Evolutionary conservation across 1,140 invertebrate species (phyloP), one percentile per base, ranked within the genome.

Genomic region (Drosophila parabipectinata): DNA sequence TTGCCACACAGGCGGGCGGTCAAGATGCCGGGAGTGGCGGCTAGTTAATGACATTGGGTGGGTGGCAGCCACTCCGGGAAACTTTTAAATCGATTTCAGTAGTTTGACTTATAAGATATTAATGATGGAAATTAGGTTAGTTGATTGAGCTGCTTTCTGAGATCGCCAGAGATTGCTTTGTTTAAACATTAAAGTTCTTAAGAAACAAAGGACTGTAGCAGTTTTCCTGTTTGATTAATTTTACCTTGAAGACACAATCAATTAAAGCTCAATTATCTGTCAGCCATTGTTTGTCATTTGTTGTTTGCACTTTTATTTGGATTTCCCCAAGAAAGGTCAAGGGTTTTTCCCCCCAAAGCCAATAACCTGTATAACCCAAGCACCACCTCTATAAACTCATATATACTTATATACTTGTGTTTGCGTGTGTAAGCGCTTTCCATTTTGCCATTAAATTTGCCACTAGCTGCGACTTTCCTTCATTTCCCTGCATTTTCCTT

Each of bases 361-460:
- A 76, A 72, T 60, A 69, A 80, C 48, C 72, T 39, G 12, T n/a
- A 3, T 41, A 26, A 54, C 39, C 39, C 39, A 41, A 44, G 15
- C 1, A 5, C 39, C 10, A 4, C 50, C 32, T 37, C 2, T 58
- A 24, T 45, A 55, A 45, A 32, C 3, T 4, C 18, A 28, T 7
- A 28, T 52, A 41, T 32, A 28, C n/a, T n/a, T 48, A 59, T 41
- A 55, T 50, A 32, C 3, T n/a, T 37, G 4, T 48, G 12, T 57
- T 15, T 56, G 24, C 18, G 34, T 30, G 37, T 32, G 58, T 34
- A 41, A 41, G 39, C 58, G 32, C 50, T 77, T 64, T 64, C 47
- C 62, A 80, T 64, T 79, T 79, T 39, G 56, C 77, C 60, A 80
- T 81, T 85, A 72, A 62, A 79, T 79, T 76, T 51, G 47, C 57